Percentiles rank a stretch among this genome's conserved stretches.
Evolutionary conservation across 2,797 vertebrate species (phyloP).

Genomic region (Limnodromus scolopaceus): DNA sequence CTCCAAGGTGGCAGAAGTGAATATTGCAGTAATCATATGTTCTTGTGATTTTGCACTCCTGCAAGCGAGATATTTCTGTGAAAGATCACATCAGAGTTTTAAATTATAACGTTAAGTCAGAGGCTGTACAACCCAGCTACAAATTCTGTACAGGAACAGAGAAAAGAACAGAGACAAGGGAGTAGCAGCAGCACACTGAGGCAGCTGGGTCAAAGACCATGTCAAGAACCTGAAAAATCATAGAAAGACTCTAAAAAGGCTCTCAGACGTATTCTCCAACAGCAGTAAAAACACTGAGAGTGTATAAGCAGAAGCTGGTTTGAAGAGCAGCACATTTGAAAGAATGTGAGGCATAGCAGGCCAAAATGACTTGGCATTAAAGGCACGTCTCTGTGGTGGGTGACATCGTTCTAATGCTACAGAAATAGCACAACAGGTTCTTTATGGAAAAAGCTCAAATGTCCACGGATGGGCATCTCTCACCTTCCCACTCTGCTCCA

Average conservation of each 20-base stretch:
- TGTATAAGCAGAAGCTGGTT: background rate
- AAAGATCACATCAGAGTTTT: background rate
- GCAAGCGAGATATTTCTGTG: background rate
- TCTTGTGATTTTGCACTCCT: background rate
- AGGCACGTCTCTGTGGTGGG: background rate
- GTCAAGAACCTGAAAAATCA: constrained; percentile 10
- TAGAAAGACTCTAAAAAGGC: background rate
- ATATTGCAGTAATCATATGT: background rate
- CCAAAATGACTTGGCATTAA: background rate
- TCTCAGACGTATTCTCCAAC: background rate
- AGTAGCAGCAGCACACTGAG: background rate
- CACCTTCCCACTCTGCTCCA: background rate
- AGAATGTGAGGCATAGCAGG: background rate
- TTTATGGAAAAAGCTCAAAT: background rate
- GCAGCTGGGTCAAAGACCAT: constrained; percentile 27
- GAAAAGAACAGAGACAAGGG: background rate
- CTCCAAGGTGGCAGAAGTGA: background rate
- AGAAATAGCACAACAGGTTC: background rate
- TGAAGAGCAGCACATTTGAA: constrained; percentile 9
- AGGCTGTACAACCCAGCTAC: background rate
- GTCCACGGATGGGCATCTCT: background rate
- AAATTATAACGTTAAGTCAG: background rate
- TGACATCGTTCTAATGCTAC: background rate
- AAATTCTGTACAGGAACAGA: background rate
- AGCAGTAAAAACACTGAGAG: background rate